Evolutionary conservation across 2,888 invertebrate genomes (phyloP), one percentile per base, ranked within the genome.

Genomic region (Microplitis manilae): DNA sequence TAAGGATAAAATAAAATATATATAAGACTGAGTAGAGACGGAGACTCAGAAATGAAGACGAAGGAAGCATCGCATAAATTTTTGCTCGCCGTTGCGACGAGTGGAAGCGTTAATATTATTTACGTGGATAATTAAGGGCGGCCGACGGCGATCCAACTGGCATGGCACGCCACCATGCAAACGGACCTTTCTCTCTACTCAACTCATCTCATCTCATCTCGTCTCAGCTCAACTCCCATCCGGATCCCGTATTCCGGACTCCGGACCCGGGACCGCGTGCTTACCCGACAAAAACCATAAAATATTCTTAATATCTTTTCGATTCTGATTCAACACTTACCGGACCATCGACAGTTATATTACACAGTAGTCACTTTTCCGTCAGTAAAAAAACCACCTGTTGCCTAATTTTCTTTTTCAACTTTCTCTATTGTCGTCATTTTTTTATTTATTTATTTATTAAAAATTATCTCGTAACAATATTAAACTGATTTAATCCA

Each of bases 101-200:
- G 76, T 78, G 80, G 78, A 82, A 85, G 86, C 86, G 85, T 87
- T 86, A 85, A 86, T 86, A 84, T 87, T 87, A 86, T 87, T 87
- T 86, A 87, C 86, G 85, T 83, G 83, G 85, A 85, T 86, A 86
- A 86, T 87, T 85, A 86, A 86, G 84, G 79, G 83, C 81, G 79
- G 82, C 84, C 85, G 83, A 77, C 82, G 85, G 82, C 84, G 79
- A 80, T 81, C 76, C 62, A 15, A 70, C 74, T 69, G 65, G 72
- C 50, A 9, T 50, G 50, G 9, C 50, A 50, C 50, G 50, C 50
- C 50, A 50, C 81, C 76, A 79, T 80, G 80, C 81, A 79, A 77
- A 76, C 76, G 50, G 50, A 50, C 50, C 50, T 73, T 78, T 70
- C 68, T 80, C 77, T 78, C 71, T 80, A 4, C 30, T 30, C 30